Evolutionary conservation across 1,140 invertebrate genomes (phyloP).

Genomic region (Drosophila pectinifera): DNA sequence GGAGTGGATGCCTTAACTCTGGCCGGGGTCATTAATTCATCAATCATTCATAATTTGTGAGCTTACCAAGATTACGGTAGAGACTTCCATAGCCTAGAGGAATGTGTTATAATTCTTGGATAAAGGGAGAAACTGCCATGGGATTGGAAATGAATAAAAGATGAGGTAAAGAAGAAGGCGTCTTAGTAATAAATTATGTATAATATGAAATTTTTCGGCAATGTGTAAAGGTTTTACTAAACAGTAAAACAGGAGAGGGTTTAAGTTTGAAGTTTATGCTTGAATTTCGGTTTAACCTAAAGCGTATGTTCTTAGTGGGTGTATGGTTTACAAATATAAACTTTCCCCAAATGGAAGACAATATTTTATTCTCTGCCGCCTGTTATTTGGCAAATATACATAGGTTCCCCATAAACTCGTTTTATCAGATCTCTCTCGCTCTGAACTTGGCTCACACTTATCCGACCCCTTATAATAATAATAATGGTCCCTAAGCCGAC

Average conservation of each 20-base stretch:
- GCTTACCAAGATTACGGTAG: not conserved
- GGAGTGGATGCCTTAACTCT: not conserved
- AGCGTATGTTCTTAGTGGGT: not conserved
- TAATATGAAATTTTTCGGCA: conserved; percentile 6
- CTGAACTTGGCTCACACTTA: conserved; percentile 27
- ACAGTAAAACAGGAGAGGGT: not conserved
- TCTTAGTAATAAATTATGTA: not conserved
- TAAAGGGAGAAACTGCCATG: not conserved
- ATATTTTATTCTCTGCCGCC: not conserved
- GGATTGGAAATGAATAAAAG: conserved; percentile 23
- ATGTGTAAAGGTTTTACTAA: not conserved
- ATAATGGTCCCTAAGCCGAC: conserved; percentile 33
- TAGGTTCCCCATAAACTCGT: not conserved
- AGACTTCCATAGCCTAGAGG: conserved; percentile 2
- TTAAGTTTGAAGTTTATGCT: not conserved
- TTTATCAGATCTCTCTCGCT: conserved; percentile 19
- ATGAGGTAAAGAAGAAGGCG: conserved; percentile 5
- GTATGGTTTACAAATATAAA: not conserved
- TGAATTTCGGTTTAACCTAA: not conserved
- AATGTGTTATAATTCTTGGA: conserved; percentile 5
- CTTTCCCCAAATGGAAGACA: not conserved
- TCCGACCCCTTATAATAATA: conserved; percentile 50
- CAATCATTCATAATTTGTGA: conserved; percentile 52
- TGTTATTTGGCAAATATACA: not conserved
- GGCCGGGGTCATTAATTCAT: conserved; percentile 22